A percentile compares a stretch with the other conserved stretches of the same genome.
phyloP scores from a whole-genome alignment of 64 coral and sea anemone species.

The Hydrozoanthus tunicans region DNA sequence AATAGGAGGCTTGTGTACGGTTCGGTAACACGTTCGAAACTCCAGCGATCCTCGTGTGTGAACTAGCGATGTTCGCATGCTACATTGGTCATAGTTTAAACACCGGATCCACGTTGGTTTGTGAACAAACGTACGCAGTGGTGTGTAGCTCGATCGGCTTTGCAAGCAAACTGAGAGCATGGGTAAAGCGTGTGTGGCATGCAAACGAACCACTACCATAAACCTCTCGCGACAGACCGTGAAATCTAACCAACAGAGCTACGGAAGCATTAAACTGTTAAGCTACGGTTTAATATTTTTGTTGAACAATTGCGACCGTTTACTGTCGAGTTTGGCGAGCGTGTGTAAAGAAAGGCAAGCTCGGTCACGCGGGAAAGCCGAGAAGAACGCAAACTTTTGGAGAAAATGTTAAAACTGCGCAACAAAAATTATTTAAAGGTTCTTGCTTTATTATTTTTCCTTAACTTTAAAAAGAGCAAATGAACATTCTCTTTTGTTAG shows the following conservation, averaged over 20 bases:
- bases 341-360: neutral
- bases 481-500: too few species aligned
- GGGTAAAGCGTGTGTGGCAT: slow-evolving; percentile 14
- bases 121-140: slow-evolving; percentile 51
- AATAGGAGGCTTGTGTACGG: neutral
- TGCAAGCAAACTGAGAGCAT: neutral
- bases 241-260: slow-evolving; percentile 40
- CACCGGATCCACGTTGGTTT: slow-evolving; percentile 61
- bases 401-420: neutral
- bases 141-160: slow-evolving; percentile 35
- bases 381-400: neutral
- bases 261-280: slow-evolving; percentile 60
- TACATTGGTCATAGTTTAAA: slow-evolving; percentile 55
- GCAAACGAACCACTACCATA: slow-evolving; percentile 8
- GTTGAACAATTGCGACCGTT: neutral
- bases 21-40: neutral
- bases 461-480: too few species aligned
- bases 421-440: neutral
- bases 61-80: slow-evolving; percentile 45
- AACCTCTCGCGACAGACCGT: slow-evolving; percentile 49
- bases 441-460: too few species aligned
- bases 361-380: neutral
- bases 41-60: slow-evolving; percentile 47
- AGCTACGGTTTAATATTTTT: neutral
- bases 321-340: neutral